Evolutionary conservation across 2,113 vertebrate species (phyloP).

Genomic region (Piaya cayana): DNA sequence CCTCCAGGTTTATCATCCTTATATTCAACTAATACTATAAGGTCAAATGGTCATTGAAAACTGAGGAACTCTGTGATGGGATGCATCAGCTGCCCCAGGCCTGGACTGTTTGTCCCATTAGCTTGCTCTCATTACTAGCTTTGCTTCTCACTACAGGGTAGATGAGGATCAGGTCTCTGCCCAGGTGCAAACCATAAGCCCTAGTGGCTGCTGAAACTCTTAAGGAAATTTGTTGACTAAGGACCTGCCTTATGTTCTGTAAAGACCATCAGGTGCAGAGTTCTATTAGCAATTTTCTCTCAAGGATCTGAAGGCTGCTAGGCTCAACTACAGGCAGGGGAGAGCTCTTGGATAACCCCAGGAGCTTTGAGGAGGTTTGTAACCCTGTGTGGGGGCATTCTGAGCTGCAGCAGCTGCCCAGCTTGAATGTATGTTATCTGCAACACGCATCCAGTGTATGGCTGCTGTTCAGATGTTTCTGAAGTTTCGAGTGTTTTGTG

Average conservation of each 20-base stretch:
- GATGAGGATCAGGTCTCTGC: background rate
- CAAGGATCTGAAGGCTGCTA: background rate
- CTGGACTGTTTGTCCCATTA: background rate
- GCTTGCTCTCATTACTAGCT: fast-evolving
- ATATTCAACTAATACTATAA: background rate
- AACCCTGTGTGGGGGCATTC: background rate
- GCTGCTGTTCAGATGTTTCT: background rate
- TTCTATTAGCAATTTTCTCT: background rate
- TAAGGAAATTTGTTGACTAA: background rate
- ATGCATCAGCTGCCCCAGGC: too few species aligned
- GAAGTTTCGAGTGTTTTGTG: background rate
- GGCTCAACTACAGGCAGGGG: background rate
- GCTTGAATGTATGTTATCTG: background rate
- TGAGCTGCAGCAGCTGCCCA: background rate
- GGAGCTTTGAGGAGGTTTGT: background rate
- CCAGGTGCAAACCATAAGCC: background rate
- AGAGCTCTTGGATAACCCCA: fast-evolving
- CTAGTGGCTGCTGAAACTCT: background rate
- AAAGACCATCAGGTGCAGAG: background rate
- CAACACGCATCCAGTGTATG: background rate
- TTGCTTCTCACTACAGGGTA: background rate
- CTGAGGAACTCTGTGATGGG: background rate
- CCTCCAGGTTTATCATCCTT: background rate
- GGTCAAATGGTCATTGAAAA: background rate
- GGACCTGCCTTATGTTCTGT: background rate